Evolutionary conservation across 1,140 invertebrate genomes (phyloP), one percentile per base, ranked within the genome.

Genomic region (Palaemon carinicauda): DNA sequence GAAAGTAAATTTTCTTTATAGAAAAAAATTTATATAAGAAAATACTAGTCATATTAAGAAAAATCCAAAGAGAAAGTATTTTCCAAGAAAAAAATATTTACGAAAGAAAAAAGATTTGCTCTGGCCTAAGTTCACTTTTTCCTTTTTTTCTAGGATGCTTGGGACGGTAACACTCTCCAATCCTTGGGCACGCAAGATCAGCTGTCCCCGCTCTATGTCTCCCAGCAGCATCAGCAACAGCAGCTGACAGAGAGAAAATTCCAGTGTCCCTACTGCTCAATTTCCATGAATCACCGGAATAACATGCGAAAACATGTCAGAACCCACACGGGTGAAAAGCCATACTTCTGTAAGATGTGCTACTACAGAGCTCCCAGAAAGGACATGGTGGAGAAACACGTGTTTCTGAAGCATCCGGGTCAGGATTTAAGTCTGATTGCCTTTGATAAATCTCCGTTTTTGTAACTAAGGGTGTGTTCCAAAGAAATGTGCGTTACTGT

Each of bases 291-390:
- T 29, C 84, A 86, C 51, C 77, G 84, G 9, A 86, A 86, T 60
- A 86, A 86, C 78, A 86, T 86, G 84, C 80, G 84, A 27, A 86
- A 86, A 65, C 84, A 86, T 51, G 80, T 86, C 29, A 27, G 84
- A 27, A 86, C 75, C 51, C 84, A 86, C 41, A 86, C 84, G 5
- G 84, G 84, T n/a, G 84, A 86, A 52, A 86, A 86, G 31, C 84
- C 84, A 7, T 86, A 80, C 51, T 74, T 79, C 29, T 86, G 84
- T 51, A 54, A 73, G 29, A 60, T 86, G 21, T 86, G 84, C 27
- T 21, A 80, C 50, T 86, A 86, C 65, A 77, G 84, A 9, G 84
- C 84, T 12, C 60, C 75, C 5, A 86, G 84, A 69, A 86, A 86
- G 21, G 84, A 86, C 31, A 86, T 86, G 84, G 84, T 50, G 3